Evolutionary conservation across 2,113 vertebrate species (phyloP).

Genomic region (Catharus fuscescens): DNA sequence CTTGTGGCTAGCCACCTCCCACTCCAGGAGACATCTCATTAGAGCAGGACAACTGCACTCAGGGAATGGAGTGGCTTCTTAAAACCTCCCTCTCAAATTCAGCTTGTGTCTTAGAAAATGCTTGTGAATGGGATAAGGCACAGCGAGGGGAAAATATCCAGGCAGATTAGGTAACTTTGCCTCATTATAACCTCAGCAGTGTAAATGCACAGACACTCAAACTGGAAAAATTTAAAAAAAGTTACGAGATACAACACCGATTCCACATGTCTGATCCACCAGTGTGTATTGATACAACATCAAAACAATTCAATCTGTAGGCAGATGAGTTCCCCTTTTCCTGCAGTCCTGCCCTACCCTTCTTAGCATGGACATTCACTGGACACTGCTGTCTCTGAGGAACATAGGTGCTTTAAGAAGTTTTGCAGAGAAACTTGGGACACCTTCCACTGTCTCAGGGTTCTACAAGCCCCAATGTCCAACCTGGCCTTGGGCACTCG

Average conservation of each 20-base stretch:
- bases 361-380: neutral
- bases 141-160: neutral
- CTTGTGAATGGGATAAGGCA: neutral
- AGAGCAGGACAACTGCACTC: rapidly evolving
- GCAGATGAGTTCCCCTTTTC: neutral
- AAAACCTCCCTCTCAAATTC: neutral
- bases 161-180: neutral
- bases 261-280: neutral
- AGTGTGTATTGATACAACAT: neutral
- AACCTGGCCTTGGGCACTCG: neutral
- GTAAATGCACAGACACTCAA: neutral
- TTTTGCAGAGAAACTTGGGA: neutral
- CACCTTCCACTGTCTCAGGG: neutral
- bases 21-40: rapidly evolving
- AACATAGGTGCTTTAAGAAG: neutral
- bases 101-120: neutral
- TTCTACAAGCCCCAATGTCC: neutral
- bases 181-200: neutral
- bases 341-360: neutral
- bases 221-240: neutral
- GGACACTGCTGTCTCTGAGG: neutral
- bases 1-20: neutral
- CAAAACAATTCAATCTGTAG: neutral
- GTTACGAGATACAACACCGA: neutral
- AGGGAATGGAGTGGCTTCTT: neutral